Conservation (phyloP, 2,113 vertebrate species). For the Periophthalmus modestus region DNA sequence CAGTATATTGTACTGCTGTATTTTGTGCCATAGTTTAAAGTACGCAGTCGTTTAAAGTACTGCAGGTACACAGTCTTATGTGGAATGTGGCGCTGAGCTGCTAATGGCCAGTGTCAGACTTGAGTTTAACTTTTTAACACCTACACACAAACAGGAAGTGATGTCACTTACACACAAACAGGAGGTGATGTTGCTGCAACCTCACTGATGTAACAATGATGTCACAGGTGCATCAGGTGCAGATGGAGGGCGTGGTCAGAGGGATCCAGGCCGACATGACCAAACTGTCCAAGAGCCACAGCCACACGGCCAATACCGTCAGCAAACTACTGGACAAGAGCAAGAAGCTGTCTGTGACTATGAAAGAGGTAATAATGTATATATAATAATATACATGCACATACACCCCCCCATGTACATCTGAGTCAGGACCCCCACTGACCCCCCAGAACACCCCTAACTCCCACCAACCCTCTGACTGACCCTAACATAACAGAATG, state of each 20-base stretch:
- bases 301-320: conserved; percentile 87
- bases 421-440: not conserved
- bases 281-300: conserved; percentile 90
- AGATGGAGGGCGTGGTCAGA: conserved; percentile 87
- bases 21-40: too few relatives aligned
- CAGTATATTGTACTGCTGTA: too few relatives aligned
- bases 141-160: conserved; percentile 19
- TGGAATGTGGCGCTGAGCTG: not conserved
- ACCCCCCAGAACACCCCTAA: too few relatives aligned
- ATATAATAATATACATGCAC: too few relatives aligned
- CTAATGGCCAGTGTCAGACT: not conserved
- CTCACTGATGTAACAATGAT: not conserved
- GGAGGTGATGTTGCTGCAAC: not conserved
- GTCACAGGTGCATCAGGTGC: conserved; percentile 80
- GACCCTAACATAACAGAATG: too few relatives aligned
- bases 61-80: not conserved
- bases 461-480: too few relatives aligned
- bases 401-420: not conserved
- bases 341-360: conserved; percentile 90
- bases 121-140: not conserved
- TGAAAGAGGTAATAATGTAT: conserved; percentile 81
- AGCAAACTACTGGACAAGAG: conserved; percentile 96
- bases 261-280: conserved; percentile 91
- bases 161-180: conserved; percentile 42
- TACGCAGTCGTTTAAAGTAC: not conserved